Conservation (phyloP, 2,888 invertebrate genomes). For the Calameuta idolon region DNA sequence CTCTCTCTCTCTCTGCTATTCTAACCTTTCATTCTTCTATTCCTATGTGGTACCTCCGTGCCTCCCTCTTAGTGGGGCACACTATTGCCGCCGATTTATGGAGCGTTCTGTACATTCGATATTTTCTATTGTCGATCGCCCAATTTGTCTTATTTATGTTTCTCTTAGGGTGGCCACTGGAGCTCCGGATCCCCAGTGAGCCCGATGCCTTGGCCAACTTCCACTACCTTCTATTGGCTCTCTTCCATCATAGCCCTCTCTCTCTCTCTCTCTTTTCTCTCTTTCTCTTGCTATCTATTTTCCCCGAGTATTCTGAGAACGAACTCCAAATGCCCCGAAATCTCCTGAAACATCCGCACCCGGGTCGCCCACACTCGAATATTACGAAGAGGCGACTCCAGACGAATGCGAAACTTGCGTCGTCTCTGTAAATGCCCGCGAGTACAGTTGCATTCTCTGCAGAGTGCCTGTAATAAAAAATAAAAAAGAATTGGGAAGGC, state of each 20-base stretch:
- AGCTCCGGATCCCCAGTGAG: conserved; percentile 3
- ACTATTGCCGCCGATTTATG: conserved; percentile 57
- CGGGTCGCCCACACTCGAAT: no score
- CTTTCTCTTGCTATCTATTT: conserved; percentile 31
- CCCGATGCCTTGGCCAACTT: conserved; percentile 46
- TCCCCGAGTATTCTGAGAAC: no score
- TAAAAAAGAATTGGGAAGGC: no score
- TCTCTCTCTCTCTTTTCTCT: conserved; percentile 9
- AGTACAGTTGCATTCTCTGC: no score
- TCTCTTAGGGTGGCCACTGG: conserved; percentile 53
- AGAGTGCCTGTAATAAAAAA: no score
- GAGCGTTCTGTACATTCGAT: conserved; percentile 65
- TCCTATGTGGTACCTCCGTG: conserved; percentile 17
- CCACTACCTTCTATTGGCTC: conserved; percentile 41
- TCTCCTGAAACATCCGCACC: no score
- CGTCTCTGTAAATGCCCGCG: no score
- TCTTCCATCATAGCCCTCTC: conserved; percentile 38
- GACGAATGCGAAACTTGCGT: no score
- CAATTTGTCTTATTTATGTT: conserved; percentile 67
- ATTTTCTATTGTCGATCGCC: conserved; percentile 67
- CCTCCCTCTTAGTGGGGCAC: conserved; percentile 23
- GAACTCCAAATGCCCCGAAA: no score
- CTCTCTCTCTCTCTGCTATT: conserved; percentile 13
- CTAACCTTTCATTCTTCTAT: conserved; percentile 22
- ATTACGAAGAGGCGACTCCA: no score